Evolutionary conservation across 1,140 invertebrate genomes (phyloP).

Genomic region (Lerema accius): DNA sequence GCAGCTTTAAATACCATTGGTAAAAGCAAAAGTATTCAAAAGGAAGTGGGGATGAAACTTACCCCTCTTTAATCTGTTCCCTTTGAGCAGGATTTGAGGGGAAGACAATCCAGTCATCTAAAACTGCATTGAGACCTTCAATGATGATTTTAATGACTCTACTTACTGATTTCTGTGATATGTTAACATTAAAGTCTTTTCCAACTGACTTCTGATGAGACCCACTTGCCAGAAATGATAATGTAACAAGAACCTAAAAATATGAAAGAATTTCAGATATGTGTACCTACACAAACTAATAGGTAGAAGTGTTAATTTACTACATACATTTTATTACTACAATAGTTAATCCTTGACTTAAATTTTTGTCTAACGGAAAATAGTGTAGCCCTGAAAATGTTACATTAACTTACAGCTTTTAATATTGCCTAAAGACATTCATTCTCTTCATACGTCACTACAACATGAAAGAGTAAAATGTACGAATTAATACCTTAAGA

Average conservation of each 20-base stretch:
- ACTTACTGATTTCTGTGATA: conserved; percentile 57
- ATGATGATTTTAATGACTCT: conserved; percentile 51
- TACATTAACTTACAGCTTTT: too few species aligned
- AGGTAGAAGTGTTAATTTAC: too few species aligned
- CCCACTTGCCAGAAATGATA: conserved; percentile 53
- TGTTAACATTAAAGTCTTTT: conserved; percentile 51
- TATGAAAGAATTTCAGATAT: not conserved
- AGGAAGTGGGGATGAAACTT: not conserved
- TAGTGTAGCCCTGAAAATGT: too few species aligned
- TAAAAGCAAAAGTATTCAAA: not conserved
- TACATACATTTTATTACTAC: too few species aligned
- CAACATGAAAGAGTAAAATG: too few species aligned
- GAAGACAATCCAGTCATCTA: conserved; percentile 51
- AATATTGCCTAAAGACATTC: too few species aligned
- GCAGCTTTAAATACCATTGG: too few species aligned
- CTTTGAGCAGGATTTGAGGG: conserved; percentile 43
- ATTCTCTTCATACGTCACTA: too few species aligned
- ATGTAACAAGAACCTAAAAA: conserved; percentile 49
- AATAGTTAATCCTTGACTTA: too few species aligned
- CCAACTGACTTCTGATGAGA: conserved; percentile 53
- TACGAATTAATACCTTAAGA: conserved; percentile 55
- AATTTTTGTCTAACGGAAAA: too few species aligned
- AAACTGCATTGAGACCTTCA: conserved; percentile 50
- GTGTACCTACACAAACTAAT: too few species aligned
- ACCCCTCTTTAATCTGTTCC: conserved; percentile 55